Evolutionary conservation across 2,888 invertebrate species (phyloP), one percentile per base, ranked within the genome.

Genomic region (Nebria brevicollis): DNA sequence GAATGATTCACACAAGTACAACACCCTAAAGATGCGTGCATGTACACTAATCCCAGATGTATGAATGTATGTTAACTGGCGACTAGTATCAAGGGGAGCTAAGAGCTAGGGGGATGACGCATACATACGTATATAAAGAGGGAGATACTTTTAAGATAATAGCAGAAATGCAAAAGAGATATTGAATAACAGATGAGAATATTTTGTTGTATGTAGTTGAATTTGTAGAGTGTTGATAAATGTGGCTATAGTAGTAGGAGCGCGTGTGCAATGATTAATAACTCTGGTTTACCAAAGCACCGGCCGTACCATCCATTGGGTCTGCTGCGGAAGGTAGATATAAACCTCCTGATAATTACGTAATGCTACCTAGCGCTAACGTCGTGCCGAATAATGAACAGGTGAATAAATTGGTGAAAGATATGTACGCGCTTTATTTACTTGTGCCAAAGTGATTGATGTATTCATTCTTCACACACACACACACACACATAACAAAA

Each of bases 391-490:
- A 77, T 77, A 77, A 77, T 77, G 72, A 72, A 77, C 77, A 77
- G 72, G 72, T 65, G 72, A 77, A 77, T 77, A 72, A 72, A 77
- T 77, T 77, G 77, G 65, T 77, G 77, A 77, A 77, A 77, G 77
- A 77, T 77, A 77, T 77, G 77, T 72, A 72, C 77, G 66, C 65
- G 77, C n/a, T 64, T 64, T 77, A 77, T 77, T 77, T 77, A 77
- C 77, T 72, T 72, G 43, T 78, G 78, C 64, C 73, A 78, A 78
- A 74, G 66, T 78, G 73, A 78, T 78, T 78, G 78, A 78, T 78
- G 78, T 66, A 25, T 34, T 64, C 25, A 34, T 72, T 77, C 34
- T 34, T 34, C 34, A 34, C 34, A 34, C 34, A 34, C 34, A 34
- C 34, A 34, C 34, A 34, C 34, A 34, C 34, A 34, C 34, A 5